These are phyloP conservation scores for Uropetala carovei DNA, from an alignment of 2,888 invertebrate species.

Conservation along the genomic window DNA sequence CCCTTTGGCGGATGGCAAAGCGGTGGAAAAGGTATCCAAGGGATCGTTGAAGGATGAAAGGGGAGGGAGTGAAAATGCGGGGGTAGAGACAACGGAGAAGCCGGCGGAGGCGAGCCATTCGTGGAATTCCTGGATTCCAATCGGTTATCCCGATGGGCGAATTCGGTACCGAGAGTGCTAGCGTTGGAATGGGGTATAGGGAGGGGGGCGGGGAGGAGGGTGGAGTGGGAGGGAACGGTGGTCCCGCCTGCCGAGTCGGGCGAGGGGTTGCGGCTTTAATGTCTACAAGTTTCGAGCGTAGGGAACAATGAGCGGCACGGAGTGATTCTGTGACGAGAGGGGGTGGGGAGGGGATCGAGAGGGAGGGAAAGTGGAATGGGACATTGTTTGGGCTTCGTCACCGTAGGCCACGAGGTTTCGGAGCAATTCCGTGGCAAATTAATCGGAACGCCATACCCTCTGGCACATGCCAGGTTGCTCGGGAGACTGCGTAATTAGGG, in stretches of 20 bases:
- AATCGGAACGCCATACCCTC: slow-evolving; percentile 39
- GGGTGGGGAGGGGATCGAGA: too few relatives aligned
- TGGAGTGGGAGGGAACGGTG: background rate
- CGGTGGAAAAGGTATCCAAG: background rate
- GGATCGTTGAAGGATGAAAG: background rate
- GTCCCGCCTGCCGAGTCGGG: background rate
- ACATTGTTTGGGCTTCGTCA: slow-evolving; percentile 46
- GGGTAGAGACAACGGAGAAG: background rate
- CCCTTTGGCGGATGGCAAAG: background rate
- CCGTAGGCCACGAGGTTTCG: slow-evolving; percentile 34
- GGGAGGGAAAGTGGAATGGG: background rate
- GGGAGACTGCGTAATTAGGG: slow-evolving; percentile 43
- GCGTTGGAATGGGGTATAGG: slow-evolving; percentile 16
- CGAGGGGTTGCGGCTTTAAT: background rate
- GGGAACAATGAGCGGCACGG: slow-evolving; percentile 21
- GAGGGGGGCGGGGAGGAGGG: background rate
- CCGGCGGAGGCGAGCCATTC: slow-evolving; percentile 33
- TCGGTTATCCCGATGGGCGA: slow-evolving; percentile 34
- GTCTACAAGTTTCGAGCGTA: slow-evolving; percentile 41
- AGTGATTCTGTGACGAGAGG: background rate
- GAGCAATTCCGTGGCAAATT: slow-evolving; percentile 41
- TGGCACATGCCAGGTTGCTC: slow-evolving; percentile 43
- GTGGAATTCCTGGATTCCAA: slow-evolving; percentile 52
- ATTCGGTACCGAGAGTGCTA: slow-evolving; percentile 61
- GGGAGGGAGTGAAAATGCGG: background rate